A percentile compares a stretch with the other conserved stretches of the same genome.
Conservation (phyloP, 2,113 vertebrate genomes). For the Corynorhinus townsendii region DNA sequence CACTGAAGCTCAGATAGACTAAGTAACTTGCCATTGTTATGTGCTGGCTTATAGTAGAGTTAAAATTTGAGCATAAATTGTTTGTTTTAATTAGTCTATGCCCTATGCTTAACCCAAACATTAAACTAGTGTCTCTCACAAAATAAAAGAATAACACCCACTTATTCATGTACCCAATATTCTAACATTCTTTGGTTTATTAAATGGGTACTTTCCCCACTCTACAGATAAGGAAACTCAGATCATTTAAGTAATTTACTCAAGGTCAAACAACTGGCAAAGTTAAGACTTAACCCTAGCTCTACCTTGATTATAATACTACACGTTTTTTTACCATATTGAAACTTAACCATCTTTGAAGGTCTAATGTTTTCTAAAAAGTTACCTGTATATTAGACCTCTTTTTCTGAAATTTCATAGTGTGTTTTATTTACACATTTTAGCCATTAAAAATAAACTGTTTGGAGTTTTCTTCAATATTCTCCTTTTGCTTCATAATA, state of each 20-base stretch:
- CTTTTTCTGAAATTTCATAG: neutral
- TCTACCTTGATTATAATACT: neutral
- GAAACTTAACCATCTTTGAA: neutral
- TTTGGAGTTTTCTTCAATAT: neutral
- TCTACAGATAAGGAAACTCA: neutral
- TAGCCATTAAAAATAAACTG: neutral
- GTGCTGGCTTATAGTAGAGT: neutral
- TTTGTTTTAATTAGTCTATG: neutral
- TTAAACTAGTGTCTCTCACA: neutral
- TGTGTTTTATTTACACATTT: neutral
- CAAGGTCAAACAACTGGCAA: neutral
- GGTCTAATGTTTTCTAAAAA: neutral
- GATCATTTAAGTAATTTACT: neutral
- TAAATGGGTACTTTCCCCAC: neutral
- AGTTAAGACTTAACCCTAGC: neutral
- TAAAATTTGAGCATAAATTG: neutral
- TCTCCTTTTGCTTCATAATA: neutral
- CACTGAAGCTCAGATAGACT: neutral
- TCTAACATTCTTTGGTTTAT: neutral
- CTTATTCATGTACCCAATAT: neutral
- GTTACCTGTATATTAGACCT: neutral
- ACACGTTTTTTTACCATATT: neutral
- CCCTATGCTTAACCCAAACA: neutral
- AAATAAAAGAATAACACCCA: neutral
- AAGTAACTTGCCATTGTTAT: neutral